Evolutionary conservation across 2,113 vertebrate genomes (phyloP).

Genomic region (Gymnocephalus cernua): DNA sequence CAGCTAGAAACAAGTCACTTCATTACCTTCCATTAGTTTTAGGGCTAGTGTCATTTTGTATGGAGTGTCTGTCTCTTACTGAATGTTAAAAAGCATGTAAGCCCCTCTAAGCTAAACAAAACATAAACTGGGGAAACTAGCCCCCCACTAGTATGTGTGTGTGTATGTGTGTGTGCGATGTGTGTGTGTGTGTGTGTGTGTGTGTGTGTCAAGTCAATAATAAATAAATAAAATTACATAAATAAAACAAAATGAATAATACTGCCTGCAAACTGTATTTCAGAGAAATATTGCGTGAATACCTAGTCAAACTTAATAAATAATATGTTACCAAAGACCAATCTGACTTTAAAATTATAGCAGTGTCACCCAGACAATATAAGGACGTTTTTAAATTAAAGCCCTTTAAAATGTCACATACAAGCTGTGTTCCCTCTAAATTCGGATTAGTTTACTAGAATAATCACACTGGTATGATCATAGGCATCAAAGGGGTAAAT

Average conservation of each 20-base stretch:
- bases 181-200: no score
- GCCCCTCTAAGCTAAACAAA: slow-evolving; percentile 1
- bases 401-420: background rate
- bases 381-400: background rate
- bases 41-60: slow-evolving; percentile 10
- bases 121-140: background rate
- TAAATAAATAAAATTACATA: no score
- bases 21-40: slow-evolving; percentile 11
- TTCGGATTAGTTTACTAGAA: background rate
- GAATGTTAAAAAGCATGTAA: slow-evolving; percentile 17
- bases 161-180: no score
- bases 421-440: background rate
- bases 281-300: background rate
- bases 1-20: background rate
- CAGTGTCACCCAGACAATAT: background rate
- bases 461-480: background rate
- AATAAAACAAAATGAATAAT: no score
- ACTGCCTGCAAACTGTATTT: no score
- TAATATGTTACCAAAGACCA: background rate
- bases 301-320: background rate
- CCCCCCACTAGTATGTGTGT: no score
- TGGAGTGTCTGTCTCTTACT: background rate
- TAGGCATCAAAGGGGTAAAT: background rate
- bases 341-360: background rate
- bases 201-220: no score